A percentile compares a stretch with the other conserved stretches of the same genome.
These are phyloP conservation scores for Synanthedon myopaeformis DNA, from an alignment of 2,888 invertebrate species.

Conservation along the genomic window DNA sequence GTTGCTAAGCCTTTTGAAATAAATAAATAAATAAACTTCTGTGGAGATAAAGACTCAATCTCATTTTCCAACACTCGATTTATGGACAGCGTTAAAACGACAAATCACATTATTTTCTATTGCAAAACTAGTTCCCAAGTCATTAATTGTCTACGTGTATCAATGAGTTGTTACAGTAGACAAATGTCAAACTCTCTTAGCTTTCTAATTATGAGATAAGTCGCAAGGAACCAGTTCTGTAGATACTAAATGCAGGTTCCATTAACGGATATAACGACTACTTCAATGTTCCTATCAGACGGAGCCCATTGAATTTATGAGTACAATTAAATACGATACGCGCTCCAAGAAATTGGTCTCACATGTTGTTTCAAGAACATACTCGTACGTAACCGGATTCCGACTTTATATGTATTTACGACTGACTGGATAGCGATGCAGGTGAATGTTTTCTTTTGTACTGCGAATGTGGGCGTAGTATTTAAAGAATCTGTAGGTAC, in stretches of 20 bases:
- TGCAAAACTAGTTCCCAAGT: neutral
- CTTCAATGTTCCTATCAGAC: conserved; percentile 16
- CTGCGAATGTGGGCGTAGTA: neutral
- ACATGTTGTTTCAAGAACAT: conserved; percentile 15
- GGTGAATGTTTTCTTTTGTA: neutral
- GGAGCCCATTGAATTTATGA: conserved; percentile 26
- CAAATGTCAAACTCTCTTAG: conserved; percentile 26
- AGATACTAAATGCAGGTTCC: conserved; percentile 9
- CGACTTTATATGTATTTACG: neutral
- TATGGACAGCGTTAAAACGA: neutral
- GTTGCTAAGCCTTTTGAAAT: too few species aligned
- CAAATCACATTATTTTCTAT: neutral
- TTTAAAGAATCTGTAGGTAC: conserved; percentile 14
- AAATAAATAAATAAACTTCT: too few species aligned
- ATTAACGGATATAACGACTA: conserved; percentile 28
- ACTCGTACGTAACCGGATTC: conserved; percentile 20
- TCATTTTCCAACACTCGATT: neutral
- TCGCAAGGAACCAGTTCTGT: conserved; percentile 24
- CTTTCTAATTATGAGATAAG: conserved; percentile 45
- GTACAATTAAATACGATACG: conserved; percentile 24
- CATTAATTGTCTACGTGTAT: conserved; percentile 21
- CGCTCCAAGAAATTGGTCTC: conserved; percentile 16
- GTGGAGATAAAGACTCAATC: too few species aligned
- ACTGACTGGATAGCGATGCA: neutral
- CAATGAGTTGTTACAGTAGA: conserved; percentile 23